Conservation (phyloP, 2,797 vertebrate genomes). For the Gymnothorax reevesii region DNA sequence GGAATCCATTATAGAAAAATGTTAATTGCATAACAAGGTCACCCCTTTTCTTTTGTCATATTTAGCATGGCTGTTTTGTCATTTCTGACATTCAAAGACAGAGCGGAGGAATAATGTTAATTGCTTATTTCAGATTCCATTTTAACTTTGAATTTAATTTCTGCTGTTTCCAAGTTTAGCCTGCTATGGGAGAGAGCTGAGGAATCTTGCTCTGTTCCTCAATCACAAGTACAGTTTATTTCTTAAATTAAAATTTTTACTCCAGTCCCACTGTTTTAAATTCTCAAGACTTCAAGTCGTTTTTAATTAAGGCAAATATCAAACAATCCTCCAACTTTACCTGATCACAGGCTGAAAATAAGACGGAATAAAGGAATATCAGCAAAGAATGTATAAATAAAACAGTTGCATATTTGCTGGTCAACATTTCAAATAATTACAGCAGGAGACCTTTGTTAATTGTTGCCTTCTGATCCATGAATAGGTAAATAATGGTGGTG, state of each 20-base stretch:
- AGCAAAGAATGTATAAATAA: background rate
- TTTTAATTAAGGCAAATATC: slow-evolving; percentile 2
- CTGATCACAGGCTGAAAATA: background rate
- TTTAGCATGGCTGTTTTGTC: slow-evolving; percentile 68
- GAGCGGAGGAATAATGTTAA: slow-evolving; percentile 76
- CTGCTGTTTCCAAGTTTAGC: slow-evolving; percentile 65
- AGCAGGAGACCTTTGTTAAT: too few relatives aligned
- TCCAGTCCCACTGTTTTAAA: slow-evolving; percentile 69
- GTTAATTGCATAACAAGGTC: slow-evolving; percentile 84
- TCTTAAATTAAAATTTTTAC: slow-evolving; percentile 16
- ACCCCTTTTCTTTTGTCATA: slow-evolving; percentile 74
- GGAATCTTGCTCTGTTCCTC: slow-evolving; percentile 70
- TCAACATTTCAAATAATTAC: too few relatives aligned
- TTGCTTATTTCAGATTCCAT: slow-evolving; percentile 75
- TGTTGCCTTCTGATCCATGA: too few relatives aligned
- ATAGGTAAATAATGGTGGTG: too few relatives aligned
- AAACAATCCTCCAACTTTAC: background rate
- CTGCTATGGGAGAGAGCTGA: slow-evolving; percentile 69
- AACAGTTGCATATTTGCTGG: background rate
- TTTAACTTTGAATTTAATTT: slow-evolving; percentile 71
- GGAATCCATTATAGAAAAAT: slow-evolving; percentile 66
- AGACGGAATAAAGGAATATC: too few relatives aligned
- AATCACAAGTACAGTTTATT: slow-evolving; percentile 31
- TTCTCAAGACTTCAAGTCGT: slow-evolving; percentile 52
- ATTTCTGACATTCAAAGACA: slow-evolving; percentile 71